Evolutionary conservation across 1,140 invertebrate species (phyloP), one percentile per base, ranked within the genome.

Genomic region (Acyrthosiphon pisum): DNA sequence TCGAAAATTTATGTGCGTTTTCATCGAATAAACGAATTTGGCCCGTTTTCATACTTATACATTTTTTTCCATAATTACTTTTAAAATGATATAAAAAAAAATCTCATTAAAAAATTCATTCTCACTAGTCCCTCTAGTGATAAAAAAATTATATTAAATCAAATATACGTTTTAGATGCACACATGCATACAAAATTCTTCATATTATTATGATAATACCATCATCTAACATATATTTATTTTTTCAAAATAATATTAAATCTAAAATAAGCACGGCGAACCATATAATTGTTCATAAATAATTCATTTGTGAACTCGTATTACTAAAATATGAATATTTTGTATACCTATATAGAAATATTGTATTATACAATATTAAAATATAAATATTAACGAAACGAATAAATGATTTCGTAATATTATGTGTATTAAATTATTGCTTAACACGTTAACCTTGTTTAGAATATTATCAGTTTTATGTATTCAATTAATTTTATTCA

Each of bases 401-500:
- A 44, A 44, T 86, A 86, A 41, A 86, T 83, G 23, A 86, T 86
- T 86, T 44, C 3, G 44, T 44, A 44, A 84, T 44, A 44, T 86
- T 30, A 44, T 86, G 11, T 8, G 41, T 86, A 86, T 86, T 44
- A 30, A 86, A 76, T 76, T 86, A 41, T 86, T 86, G 83, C 41
- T n/a, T 11, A 87, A 87, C 44, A n/a, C 46, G 86, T 87, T 87
- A 48, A 48, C 44, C 86, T 87, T 87, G 86, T 87, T 87, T 48
- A 87, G 23, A n/a, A 44, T 87, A 46, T 44, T 84, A 41, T 30
- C 14, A 11, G 44, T 22, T 86, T 87, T 6, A 20, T 48, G 44
- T 87, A 87, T n/a, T 50, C 6, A 87, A 87, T 87, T 48, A n/a
- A 35, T 8, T 87, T 87, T 50, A 44, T 84, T 84, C 37, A 37